Evolutionary conservation across 2,113 vertebrate genomes (phyloP).

Genomic region (Colinus virginianus): DNA sequence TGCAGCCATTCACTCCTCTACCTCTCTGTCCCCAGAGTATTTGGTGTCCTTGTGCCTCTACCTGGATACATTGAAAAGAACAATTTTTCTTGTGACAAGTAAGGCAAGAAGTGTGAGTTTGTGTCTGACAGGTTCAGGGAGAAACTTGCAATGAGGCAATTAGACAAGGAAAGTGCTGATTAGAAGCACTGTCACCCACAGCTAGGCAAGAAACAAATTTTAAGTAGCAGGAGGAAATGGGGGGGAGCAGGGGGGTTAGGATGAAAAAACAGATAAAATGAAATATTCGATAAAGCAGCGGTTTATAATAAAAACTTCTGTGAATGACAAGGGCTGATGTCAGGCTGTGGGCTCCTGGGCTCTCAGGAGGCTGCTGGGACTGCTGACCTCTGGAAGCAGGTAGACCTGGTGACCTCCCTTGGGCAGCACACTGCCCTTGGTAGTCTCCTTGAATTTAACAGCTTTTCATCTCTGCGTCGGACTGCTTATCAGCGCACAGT

Average conservation of each 20-base stretch:
- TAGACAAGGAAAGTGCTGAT: conserved; percentile 68
- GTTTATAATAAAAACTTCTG: not conserved
- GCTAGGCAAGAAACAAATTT: conserved; percentile 10
- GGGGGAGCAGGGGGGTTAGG: rapidly evolving
- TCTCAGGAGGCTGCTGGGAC: not conserved
- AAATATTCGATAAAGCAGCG: not conserved
- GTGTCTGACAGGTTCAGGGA: conserved; percentile 67
- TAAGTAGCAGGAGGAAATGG: not conserved
- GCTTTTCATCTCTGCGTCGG: not conserved
- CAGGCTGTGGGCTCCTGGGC: not conserved
- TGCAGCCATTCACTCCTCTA: conserved; percentile 42
- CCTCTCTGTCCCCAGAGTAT: conserved; percentile 43
- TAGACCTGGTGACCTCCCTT: not conserved
- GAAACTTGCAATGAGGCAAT: conserved; percentile 65
- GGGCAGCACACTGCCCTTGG: not conserved
- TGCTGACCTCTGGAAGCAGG: not conserved
- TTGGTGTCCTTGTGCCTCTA: conserved; percentile 55
- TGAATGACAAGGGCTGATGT: not conserved
- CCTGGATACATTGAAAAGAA: conserved; percentile 55
- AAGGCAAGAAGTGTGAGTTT: conserved; percentile 61
- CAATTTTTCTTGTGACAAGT: conserved; percentile 65
- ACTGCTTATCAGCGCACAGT: not conserved
- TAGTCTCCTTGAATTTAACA: not conserved
- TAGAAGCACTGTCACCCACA: conserved; percentile 38
- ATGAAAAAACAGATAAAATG: not conserved